Conservation (phyloP, 2,888 invertebrate genomes). For the Ctenicera cuprea region DNA sequence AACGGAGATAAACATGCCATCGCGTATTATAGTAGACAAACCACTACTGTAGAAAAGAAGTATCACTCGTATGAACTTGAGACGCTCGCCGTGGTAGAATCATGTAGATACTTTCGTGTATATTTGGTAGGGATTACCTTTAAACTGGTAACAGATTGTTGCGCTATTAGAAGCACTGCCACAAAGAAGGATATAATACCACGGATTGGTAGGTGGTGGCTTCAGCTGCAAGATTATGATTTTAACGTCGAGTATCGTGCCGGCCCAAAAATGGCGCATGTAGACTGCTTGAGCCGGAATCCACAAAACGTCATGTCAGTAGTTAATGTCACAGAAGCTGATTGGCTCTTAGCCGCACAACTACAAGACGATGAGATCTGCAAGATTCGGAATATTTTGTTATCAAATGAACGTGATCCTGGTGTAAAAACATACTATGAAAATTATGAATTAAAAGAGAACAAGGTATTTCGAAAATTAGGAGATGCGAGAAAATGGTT, state of each 20-base stretch:
- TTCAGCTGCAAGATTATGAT: conserved; percentile 62
- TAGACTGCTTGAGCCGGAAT: conserved; percentile 59
- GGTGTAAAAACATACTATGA: conserved; percentile 9
- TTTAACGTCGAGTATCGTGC: conserved; percentile 61
- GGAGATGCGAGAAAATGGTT: conserved; percentile 56
- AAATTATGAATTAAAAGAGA: background rate
- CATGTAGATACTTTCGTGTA: conserved; percentile 15
- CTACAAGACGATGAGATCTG: conserved; percentile 47
- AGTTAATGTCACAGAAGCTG: conserved; percentile 45
- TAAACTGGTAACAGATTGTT: conserved; percentile 57
- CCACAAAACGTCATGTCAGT: background rate
- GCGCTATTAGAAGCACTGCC: conserved; percentile 56
- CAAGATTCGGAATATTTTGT: conserved; percentile 38
- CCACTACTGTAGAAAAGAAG: conserved; percentile 9
- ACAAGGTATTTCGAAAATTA: background rate
- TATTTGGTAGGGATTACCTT: conserved; percentile 24
- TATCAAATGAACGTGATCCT: background rate
- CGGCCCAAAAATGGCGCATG: conserved; percentile 62
- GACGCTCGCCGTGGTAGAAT: conserved; percentile 21
- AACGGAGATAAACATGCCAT: background rate
- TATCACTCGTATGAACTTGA: conserved; percentile 30
- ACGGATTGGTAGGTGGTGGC: conserved; percentile 63
- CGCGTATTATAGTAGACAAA: conserved; percentile 39
- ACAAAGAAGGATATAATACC: too few relatives aligned
- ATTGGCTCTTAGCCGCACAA: conserved; percentile 59